These are phyloP conservation scores for Leptopilina boulardi DNA, from an alignment of 1,140 invertebrate species.

Conservation along the genomic window DNA sequence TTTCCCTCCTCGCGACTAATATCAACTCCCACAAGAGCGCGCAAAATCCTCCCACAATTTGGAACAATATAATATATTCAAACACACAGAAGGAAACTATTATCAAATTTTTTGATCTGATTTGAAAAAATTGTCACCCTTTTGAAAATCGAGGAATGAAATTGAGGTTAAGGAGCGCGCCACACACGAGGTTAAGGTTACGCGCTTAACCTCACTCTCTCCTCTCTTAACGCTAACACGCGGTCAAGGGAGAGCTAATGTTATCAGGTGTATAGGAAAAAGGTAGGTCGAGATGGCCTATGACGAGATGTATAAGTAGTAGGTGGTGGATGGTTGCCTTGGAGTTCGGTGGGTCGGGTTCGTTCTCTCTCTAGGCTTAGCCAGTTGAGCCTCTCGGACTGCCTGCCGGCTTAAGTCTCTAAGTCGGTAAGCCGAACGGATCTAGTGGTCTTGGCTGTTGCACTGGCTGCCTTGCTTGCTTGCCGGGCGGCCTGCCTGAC, in stretches of 20 bases:
- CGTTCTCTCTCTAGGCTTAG: slow-evolving; percentile 70
- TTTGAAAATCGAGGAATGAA: too few species aligned
- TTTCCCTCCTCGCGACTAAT: too few species aligned
- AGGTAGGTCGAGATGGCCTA: slow-evolving; percentile 56
- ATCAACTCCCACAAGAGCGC: too few species aligned
- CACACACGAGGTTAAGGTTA: slow-evolving; percentile 32
- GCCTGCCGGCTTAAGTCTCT: slow-evolving; percentile 73
- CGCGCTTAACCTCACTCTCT: slow-evolving; percentile 24
- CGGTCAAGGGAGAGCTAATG: slow-evolving; percentile 44
- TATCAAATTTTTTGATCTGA: too few species aligned
- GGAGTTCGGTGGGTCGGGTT: slow-evolving; percentile 52
- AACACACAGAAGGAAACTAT: too few species aligned
- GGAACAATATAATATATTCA: too few species aligned
- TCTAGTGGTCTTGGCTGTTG: slow-evolving; percentile 71
- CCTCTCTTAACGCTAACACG: slow-evolving; percentile 9
- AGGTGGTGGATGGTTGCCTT: slow-evolving; percentile 46
- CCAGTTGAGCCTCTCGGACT: slow-evolving; percentile 73
- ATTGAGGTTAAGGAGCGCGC: slow-evolving; percentile 24
- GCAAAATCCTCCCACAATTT: too few species aligned
- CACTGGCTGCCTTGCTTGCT: slow-evolving; percentile 60
- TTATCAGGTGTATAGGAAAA: slow-evolving; percentile 55
- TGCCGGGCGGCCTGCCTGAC: slow-evolving; percentile 68
- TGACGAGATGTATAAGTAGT: slow-evolving; percentile 23
- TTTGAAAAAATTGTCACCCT: too few species aligned
- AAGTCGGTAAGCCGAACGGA: slow-evolving; percentile 73